Base-by-base conservation (phyloP, 2,797 vertebrate species). In the Gila robusta region DNA sequence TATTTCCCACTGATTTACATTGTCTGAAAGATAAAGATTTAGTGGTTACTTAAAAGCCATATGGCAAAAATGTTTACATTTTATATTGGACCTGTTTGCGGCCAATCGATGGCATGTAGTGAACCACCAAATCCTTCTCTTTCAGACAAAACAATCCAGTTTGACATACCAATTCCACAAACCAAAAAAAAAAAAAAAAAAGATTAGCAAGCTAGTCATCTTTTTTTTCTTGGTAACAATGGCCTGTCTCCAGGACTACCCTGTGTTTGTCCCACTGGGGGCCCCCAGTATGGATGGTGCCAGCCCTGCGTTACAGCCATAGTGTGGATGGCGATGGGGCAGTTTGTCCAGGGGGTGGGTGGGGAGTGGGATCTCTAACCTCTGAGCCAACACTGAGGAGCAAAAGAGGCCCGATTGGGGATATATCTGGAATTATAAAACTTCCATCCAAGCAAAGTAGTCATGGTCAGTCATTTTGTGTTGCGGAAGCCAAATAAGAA, bases 261-360 rank as follows among this genome's bases (percentile, higher is more conserved):
- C n/a, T 79, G 67, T 77, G 70, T 69, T 77, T 69, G 72, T 81
- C 37, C 47, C 37, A 81, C 28, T 56, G 35, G 64, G 28, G 62
- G 82, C 59, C 76, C n/a, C 62, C 64, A 28, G 77, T 79, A 76
- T 77, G 69, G 73, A 74, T 0, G 44, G 54, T 28, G 54, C 64
- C 54, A 72, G 37, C 52, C 41, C 37, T 49, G 14, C n/a, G 32
- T 86, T 59, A 52, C 26, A 37, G 67, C 72, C 28, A 11, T 83
- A 64, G 37, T 6, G 3, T 41, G 39, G 6, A 70, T 2, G 39
- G 72, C 35, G 41, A 86, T 64, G 47, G 71, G 62, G 77, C 39
- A 64, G 83, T 86, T 88, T 67, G 67, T 82, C 78, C 70, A 66
- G 78, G 78, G 62, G 73, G 66, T 44, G n/a, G 79, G 64, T 71